These are phyloP conservation scores for Cichlasoma orientale DNA, from an alignment of 2,797 vertebrate genomes.

Conservation along the genomic window DNA sequence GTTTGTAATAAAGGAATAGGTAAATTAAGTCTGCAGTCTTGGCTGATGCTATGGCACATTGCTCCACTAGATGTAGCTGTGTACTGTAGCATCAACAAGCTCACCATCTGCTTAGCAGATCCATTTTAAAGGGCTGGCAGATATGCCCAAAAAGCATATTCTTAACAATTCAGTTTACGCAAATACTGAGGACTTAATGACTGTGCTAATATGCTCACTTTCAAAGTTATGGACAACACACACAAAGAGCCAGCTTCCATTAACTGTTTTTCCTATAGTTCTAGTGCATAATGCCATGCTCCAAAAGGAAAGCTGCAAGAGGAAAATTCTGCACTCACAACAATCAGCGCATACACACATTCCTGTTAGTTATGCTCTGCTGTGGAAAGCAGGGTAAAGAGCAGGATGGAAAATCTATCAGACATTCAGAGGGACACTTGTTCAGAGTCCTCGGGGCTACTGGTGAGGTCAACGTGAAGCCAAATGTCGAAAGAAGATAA, in stretches of 20 bases:
- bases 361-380: constrained; percentile 73
- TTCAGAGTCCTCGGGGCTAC: constrained; percentile 46
- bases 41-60: not conserved
- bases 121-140: not conserved
- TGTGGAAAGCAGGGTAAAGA: constrained; percentile 59
- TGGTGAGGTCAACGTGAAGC: constrained; percentile 41
- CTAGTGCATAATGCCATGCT: constrained; percentile 46
- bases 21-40: not conserved
- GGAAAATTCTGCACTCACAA: constrained; percentile 45
- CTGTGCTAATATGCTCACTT: not conserved
- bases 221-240: not conserved
- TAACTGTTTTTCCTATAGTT: not conserved
- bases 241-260: not conserved
- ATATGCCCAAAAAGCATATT: not conserved
- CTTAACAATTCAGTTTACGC: not conserved
- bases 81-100: not conserved
- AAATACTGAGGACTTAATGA: not conserved
- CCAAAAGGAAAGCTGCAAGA: constrained; percentile 33
- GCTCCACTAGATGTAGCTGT: constrained; percentile 46
- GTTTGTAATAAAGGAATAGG: not conserved
- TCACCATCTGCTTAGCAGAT: not conserved
- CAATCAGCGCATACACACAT: constrained; percentile 55
- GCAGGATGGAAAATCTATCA: constrained; percentile 57
- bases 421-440: constrained; percentile 51
- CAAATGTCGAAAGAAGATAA: constrained; percentile 35